A percentile compares a stretch with the other conserved stretches of the same genome.
Evolutionary conservation across 2,797 vertebrate species (phyloP).

Genomic region (Delichon dasypus): DNA sequence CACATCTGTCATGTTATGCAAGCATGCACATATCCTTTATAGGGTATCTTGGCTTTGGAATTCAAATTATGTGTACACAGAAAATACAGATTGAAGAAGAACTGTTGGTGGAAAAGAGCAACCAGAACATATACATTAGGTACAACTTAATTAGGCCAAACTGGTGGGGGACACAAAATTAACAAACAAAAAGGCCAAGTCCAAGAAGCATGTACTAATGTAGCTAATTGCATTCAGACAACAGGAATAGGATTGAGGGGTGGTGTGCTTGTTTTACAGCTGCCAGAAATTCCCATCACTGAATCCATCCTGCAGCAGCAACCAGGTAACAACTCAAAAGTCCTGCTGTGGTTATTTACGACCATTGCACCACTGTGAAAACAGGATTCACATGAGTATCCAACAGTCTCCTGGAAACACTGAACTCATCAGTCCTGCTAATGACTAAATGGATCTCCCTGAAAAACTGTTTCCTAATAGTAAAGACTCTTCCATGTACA

Average conservation of each 20-base stretch:
- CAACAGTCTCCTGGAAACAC: neutral
- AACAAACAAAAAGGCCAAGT: neutral
- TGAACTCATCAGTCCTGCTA: neutral
- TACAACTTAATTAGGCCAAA: neutral
- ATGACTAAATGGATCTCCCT: neutral
- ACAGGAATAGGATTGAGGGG: rapidly evolving
- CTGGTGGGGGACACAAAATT: neutral
- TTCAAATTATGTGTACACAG: neutral
- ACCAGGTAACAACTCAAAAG: neutral
- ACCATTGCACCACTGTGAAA: rapidly evolving
- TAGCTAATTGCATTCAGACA: neutral
- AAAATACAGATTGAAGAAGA: neutral
- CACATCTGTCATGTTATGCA: rapidly evolving
- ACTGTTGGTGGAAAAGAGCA: neutral
- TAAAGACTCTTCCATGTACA: neutral
- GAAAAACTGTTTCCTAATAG: neutral
- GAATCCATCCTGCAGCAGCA: neutral
- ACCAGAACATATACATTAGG: neutral
- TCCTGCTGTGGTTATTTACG: neutral
- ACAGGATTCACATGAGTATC: neutral
- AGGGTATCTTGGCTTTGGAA: neutral
- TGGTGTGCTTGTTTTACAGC: neutral
- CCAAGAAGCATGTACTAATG: neutral
- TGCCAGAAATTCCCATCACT: neutral
- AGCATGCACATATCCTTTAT: neutral